phyloP scores from a whole-genome alignment of 2,113 vertebrate genomes.

The Pungitius pungitius region DNA sequence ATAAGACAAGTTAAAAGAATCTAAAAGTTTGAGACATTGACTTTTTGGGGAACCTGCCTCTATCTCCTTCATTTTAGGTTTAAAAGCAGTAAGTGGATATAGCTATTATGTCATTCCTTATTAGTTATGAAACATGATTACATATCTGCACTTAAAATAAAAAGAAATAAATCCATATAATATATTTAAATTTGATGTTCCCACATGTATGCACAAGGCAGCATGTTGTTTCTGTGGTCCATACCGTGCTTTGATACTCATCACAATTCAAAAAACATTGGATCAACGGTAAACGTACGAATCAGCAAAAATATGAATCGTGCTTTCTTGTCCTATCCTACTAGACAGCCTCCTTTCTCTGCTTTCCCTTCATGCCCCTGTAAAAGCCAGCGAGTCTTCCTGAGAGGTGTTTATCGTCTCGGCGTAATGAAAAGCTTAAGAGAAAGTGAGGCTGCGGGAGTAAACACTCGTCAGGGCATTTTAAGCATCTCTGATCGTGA shows the following conservation, averaged over 20 bases:
- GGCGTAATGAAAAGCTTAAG: slow-evolving; percentile 81
- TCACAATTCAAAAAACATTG: slow-evolving; percentile 13
- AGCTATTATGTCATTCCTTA: neutral
- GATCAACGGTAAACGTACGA: slow-evolving; percentile 32
- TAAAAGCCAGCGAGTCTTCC: slow-evolving; percentile 61
- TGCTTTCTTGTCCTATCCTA: slow-evolving; percentile 26
- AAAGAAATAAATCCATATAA: neutral
- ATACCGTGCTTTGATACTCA: slow-evolving; percentile 5
- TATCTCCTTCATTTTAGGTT: no score
- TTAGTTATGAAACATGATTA: neutral
- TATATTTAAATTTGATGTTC: neutral
- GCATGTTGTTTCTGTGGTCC: neutral
- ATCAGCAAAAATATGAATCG: slow-evolving; percentile 43
- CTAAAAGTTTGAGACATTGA: no score
- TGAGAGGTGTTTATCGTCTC: slow-evolving; percentile 69
- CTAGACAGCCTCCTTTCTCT: slow-evolving; percentile 33
- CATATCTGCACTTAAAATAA: neutral
- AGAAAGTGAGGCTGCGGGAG: slow-evolving; percentile 74
- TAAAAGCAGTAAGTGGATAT: neutral
- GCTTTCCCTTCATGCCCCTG: slow-evolving; percentile 44
- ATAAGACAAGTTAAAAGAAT: no score
- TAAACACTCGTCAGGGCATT: slow-evolving; percentile 75
- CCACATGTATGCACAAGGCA: neutral
- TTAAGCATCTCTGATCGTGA: slow-evolving; percentile 76
- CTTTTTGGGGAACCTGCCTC: no score